A percentile compares a stretch with the other conserved stretches of the same genome.
Conservation (phyloP, 2,113 vertebrate genomes). For the Nesogale talazaci region DNA sequence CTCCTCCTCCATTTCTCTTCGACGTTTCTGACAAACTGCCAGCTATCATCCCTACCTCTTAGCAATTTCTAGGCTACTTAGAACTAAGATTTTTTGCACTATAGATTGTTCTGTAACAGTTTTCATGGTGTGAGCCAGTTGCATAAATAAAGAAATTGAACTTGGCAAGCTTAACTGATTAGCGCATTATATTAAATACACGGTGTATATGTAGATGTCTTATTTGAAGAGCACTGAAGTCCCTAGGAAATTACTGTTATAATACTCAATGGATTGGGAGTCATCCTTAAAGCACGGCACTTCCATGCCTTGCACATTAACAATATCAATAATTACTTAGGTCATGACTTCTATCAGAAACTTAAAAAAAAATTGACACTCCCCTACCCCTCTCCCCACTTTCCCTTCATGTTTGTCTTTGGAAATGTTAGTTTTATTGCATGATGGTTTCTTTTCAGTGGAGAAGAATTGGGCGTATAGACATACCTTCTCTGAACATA, state of each 20-base stretch:
- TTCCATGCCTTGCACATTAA: not conserved
- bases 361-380: no score
- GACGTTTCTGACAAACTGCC: not conserved
- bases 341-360: not conserved
- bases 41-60: not conserved
- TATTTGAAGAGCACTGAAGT: not conserved
- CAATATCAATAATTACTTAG: not conserved
- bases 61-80: not conserved
- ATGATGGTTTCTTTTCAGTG: slow-evolving; percentile 37
- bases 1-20: not conserved
- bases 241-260: not conserved
- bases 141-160: not conserved
- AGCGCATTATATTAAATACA: not conserved
- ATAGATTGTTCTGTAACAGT: not conserved
- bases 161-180: not conserved
- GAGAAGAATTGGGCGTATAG: slow-evolving; percentile 25
- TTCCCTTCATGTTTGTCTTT: slow-evolving; percentile 3
- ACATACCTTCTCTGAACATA: slow-evolving; percentile 46
- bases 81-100: slow-evolving; percentile 19
- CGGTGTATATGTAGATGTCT: not conserved
- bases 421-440: not conserved
- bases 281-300: not conserved
- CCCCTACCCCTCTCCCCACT: not conserved
- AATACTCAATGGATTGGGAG: not conserved
- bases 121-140: slow-evolving; percentile 36